Evolutionary conservation across 2,888 invertebrate species (phyloP).

Genomic region (Phortica okadai): DNA sequence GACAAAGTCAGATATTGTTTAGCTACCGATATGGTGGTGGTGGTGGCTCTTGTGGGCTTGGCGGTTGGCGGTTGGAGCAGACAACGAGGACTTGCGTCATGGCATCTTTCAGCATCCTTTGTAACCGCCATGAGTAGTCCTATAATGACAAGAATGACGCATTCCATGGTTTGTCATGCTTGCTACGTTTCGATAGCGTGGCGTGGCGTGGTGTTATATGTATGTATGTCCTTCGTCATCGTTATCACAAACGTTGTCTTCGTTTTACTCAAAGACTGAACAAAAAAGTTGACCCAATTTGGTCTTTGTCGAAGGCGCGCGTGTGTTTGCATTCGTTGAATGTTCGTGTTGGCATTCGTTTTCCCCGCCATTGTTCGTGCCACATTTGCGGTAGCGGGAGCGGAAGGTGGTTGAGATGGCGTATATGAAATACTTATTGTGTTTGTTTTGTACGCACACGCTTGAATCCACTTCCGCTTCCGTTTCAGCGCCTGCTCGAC

Average conservation of each 20-base stretch:
- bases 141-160: conserved; percentile 9
- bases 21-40: neutral
- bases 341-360: conserved; percentile 50
- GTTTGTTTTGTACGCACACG: conserved; percentile 60
- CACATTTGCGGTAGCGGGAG: conserved; percentile 33
- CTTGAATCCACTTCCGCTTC: conserved; percentile 35
- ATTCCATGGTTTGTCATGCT: neutral
- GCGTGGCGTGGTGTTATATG: neutral
- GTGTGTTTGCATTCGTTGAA: conserved; percentile 47
- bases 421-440: conserved; percentile 70
- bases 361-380: neutral
- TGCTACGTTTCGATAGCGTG: neutral
- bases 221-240: neutral
- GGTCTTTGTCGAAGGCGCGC: conserved; percentile 28
- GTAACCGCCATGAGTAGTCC: conserved; percentile 6
- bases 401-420: conserved; percentile 53
- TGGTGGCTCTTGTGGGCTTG: neutral
- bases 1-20: too few species aligned
- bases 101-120: conserved; percentile 4
- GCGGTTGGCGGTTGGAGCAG: neutral
- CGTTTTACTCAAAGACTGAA: neutral
- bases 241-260: neutral
- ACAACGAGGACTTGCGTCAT: neutral
- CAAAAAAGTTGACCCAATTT: conserved; percentile 62
- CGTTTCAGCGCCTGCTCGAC: conserved; percentile 51